These are phyloP conservation scores for Rhadina sibilatrix DNA, from an alignment of 2,113 vertebrate species.

Conservation along the genomic window DNA sequence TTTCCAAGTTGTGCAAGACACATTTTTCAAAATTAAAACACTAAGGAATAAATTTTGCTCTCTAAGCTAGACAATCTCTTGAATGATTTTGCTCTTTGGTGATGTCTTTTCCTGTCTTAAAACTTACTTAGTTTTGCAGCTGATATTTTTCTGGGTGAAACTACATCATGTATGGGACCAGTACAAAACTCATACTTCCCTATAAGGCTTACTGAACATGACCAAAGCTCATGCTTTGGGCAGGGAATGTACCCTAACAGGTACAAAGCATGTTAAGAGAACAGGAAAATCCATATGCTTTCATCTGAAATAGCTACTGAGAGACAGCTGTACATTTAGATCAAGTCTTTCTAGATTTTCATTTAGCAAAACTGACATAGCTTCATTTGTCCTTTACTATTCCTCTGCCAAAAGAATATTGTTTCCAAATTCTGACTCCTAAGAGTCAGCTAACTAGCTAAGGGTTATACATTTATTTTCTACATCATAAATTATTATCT, in stretches of 20 bases:
- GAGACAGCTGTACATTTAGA: background rate
- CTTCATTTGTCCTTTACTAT: background rate
- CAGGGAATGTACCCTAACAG: accelerated
- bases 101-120: background rate
- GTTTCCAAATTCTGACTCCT: background rate
- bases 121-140: background rate
- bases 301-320: background rate
- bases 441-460: too few species aligned
- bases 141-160: background rate
- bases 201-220: background rate
- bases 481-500: background rate
- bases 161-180: background rate
- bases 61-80: background rate
- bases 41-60: background rate
- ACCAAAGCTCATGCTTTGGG: background rate
- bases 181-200: background rate
- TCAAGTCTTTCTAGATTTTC: background rate
- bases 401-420: background rate
- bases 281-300: background rate
- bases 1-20: background rate
- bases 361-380: background rate
- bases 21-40: background rate
- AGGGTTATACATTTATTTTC: background rate
- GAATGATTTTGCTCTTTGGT: background rate
- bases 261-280: background rate